Conservation (phyloP, 2,888 invertebrate genomes). For the Ormyrus labotus region DNA sequence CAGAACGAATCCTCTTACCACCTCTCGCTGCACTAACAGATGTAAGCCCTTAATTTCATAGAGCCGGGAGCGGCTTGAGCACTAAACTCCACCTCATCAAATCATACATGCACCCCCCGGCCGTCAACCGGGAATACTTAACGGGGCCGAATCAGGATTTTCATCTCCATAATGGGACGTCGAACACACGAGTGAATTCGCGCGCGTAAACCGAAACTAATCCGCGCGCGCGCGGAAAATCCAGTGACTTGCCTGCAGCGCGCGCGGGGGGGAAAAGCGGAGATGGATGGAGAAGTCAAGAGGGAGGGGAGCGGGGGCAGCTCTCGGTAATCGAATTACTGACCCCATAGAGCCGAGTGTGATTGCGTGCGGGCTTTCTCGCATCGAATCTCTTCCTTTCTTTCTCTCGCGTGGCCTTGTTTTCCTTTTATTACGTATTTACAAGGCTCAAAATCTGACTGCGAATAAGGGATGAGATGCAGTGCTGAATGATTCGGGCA, state of each 20-base stretch:
- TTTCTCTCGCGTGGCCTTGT: not conserved
- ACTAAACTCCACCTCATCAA: not conserved
- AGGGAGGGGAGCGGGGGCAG: conserved; percentile 55
- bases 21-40: too few relatives aligned
- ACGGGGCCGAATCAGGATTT: not conserved
- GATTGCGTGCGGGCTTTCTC: conserved; percentile 69
- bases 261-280: not conserved
- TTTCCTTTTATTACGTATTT: conserved; percentile 35
- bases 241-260: not conserved
- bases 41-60: too few relatives aligned
- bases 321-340: conserved; percentile 73
- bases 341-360: conserved; percentile 72
- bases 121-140: too few relatives aligned
- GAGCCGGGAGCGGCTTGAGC: too few relatives aligned
- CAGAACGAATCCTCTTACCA: not conserved
- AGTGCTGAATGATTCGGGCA: not conserved
- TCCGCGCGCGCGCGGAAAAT: not conserved
- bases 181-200: not conserved
- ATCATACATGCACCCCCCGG: not conserved
- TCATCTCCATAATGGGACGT: conserved; percentile 20
- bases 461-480: not conserved
- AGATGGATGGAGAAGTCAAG: not conserved
- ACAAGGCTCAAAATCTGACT: not conserved
- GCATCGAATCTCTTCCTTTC: conserved; percentile 35
- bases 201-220: not conserved